Evolutionary conservation across 2,113 vertebrate genomes (phyloP).

Genomic region (Chelonoidis abingdonii): DNA sequence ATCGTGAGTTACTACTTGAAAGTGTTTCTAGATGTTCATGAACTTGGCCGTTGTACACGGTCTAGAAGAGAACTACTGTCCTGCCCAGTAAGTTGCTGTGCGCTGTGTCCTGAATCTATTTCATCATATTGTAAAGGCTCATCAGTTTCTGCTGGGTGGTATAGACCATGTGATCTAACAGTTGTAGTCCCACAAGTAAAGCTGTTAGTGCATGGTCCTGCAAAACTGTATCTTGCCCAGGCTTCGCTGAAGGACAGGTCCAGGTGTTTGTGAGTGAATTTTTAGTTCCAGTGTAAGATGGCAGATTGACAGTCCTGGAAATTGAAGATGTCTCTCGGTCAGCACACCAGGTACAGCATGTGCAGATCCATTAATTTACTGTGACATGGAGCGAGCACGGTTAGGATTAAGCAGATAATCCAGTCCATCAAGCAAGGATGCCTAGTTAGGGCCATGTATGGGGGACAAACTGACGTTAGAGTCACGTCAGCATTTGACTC

Average conservation of each 20-base stretch:
- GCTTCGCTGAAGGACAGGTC: background rate
- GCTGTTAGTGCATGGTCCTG: fast-evolving
- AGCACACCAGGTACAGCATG: background rate
- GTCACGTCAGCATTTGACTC: background rate
- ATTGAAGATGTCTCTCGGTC: background rate
- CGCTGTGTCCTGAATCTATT: background rate
- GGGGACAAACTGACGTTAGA: conserved; percentile 38
- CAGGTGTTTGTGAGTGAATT: background rate
- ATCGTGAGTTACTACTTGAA: background rate
- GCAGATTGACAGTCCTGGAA: background rate
- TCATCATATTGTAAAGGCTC: background rate
- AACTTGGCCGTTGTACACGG: background rate
- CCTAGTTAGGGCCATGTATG: background rate
- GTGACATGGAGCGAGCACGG: background rate
- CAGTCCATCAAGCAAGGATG: background rate
- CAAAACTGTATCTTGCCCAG: background rate
- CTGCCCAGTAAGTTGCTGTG: background rate
- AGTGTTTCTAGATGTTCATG: fast-evolving
- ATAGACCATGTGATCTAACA: background rate
- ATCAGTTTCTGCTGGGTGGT: fast-evolving
- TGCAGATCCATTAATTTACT: fast-evolving
- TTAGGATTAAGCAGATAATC: background rate
- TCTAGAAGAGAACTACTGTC: background rate
- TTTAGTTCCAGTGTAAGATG: background rate
- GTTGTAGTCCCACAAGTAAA: background rate